These are phyloP conservation scores for Tryphoninae sp. DNA, from an alignment of 2,888 invertebrate genomes.

Conservation along the genomic window DNA sequence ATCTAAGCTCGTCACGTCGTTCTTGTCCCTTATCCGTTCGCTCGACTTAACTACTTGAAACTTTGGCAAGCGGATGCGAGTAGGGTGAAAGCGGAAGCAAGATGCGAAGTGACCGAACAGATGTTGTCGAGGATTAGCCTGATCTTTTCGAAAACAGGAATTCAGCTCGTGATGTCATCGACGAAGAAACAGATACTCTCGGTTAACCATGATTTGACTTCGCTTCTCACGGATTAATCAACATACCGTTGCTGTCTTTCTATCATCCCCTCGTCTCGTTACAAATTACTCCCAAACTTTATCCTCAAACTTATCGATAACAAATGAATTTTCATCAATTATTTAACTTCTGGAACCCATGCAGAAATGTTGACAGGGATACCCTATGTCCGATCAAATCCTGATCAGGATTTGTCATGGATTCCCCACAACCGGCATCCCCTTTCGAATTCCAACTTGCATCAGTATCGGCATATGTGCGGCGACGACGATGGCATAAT, in stretches of 20 bases:
- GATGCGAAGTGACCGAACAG: slow-evolving; percentile 64
- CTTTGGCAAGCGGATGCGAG: slow-evolving; percentile 61
- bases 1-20: slow-evolving; percentile 38
- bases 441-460: no score
- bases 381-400: no score
- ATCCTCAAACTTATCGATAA: no score
- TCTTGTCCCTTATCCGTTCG: slow-evolving; percentile 31
- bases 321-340: no score
- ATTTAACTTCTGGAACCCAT: no score
- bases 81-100: slow-evolving; percentile 64
- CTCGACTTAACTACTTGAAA: slow-evolving; percentile 38
- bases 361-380: no score
- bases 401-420: no score
- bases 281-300: no score
- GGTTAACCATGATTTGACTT: slow-evolving; percentile 60
- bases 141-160: slow-evolving; percentile 61
- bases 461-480: no score
- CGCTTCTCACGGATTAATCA: slow-evolving; percentile 35
- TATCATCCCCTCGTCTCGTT: no score
- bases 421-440: no score
- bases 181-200: slow-evolving; percentile 35
- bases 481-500: no score
- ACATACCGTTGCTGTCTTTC: background rate
- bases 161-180: slow-evolving; percentile 38
- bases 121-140: slow-evolving; percentile 67